Evolutionary conservation across 2,797 vertebrate genomes (phyloP).

Genomic region (Nasua narica): DNA sequence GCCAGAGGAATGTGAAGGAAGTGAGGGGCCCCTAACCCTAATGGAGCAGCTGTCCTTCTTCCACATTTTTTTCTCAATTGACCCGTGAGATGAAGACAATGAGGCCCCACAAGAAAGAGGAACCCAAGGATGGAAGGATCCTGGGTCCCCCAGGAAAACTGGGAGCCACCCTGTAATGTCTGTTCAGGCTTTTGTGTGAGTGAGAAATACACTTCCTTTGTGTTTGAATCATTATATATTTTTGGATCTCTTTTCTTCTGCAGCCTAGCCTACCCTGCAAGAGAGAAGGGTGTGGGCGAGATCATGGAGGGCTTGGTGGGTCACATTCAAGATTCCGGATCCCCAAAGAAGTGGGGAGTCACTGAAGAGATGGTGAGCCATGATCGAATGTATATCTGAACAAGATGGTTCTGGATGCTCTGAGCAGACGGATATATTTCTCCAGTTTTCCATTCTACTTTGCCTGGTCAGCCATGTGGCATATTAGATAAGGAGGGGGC

Average conservation of each 20-base stretch:
- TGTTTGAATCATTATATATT: background rate
- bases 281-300: background rate
- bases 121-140: background rate
- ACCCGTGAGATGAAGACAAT: background rate
- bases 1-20: background rate
- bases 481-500: background rate
- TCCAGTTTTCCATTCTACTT: background rate
- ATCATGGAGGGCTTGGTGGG: background rate
- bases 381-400: background rate
- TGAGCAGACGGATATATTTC: background rate
- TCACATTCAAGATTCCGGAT: background rate
- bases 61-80: background rate
- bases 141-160: background rate
- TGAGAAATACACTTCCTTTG: background rate
- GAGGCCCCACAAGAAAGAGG: background rate
- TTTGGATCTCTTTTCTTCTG: background rate
- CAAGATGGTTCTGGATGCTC: background rate
- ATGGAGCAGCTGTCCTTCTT: background rate
- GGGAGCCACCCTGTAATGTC: background rate
- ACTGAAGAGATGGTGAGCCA: too few species aligned
- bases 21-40: fast-evolving
- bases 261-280: background rate
- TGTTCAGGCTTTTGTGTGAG: background rate
- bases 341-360: background rate
- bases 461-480: background rate